These are phyloP conservation scores for Ataeniobius toweri DNA, from an alignment of 2,797 vertebrate genomes.

Conservation along the genomic window DNA sequence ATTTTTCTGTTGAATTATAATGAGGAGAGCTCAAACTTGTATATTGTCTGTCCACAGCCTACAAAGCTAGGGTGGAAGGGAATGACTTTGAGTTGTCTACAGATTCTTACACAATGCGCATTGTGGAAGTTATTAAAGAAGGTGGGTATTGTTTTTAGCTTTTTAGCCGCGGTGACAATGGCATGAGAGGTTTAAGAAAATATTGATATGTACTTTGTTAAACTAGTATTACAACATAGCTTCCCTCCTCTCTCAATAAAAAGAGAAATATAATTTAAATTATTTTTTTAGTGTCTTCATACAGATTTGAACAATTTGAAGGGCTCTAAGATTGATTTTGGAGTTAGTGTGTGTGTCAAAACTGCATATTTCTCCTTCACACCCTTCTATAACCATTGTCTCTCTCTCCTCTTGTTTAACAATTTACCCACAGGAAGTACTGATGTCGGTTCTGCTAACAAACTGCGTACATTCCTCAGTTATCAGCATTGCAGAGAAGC, in stretches of 20 bases:
- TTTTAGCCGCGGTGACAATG: no score
- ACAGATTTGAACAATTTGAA: background rate
- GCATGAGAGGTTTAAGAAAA: no score
- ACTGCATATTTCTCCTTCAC: background rate
- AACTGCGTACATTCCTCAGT: constrained; percentile 65
- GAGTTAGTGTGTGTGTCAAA: background rate
- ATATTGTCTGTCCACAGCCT: constrained; percentile 57
- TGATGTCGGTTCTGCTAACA: constrained; percentile 49
- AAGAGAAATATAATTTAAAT: no score
- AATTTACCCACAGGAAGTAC: constrained; percentile 53
- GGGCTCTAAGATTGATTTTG: background rate
- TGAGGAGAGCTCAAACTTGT: background rate
- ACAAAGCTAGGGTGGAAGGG: constrained; percentile 54
- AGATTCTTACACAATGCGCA: constrained; percentile 58
- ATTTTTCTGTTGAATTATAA: background rate
- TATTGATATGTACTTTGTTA: no score
- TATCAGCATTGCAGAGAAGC: constrained; percentile 66
- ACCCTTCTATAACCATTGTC: background rate
- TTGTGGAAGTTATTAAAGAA: constrained; percentile 63
- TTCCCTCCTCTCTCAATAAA: no score
- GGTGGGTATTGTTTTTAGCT: constrained; percentile 49
- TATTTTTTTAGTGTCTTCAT: background rate
- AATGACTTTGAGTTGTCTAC: background rate
- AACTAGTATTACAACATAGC: no score
- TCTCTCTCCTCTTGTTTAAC: background rate